phyloP scores from a whole-genome alignment of 2,113 vertebrate species.

The Urocolius indicus region DNA sequence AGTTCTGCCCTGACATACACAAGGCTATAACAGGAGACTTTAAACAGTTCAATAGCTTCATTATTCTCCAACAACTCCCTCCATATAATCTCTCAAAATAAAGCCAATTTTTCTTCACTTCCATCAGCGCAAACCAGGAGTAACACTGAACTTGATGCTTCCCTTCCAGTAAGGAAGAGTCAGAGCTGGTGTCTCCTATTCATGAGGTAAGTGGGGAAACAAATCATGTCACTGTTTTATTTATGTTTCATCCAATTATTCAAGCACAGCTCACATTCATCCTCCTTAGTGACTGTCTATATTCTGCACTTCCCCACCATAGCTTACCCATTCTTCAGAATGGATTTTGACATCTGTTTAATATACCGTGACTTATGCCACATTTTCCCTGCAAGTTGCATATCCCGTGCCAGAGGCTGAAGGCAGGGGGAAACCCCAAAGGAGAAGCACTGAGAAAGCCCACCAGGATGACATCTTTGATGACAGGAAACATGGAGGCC shows the following conservation, averaged over 20 bases:
- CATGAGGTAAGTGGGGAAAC: conserved; percentile 11
- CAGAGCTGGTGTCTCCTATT: not conserved
- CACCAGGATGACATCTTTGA: not conserved
- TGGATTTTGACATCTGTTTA: conserved; percentile 3
- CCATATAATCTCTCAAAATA: conserved; percentile 1
- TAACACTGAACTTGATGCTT: not conserved
- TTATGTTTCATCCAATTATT: conserved; percentile 42
- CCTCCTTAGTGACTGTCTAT: not conserved
- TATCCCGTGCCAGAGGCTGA: not conserved
- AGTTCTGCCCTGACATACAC: not conserved
- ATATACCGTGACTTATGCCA: not conserved
- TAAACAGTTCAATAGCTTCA: not conserved
- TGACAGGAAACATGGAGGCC: not conserved
- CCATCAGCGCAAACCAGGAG: not conserved
- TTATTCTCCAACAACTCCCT: not conserved
- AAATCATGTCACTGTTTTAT: conserved; percentile 37
- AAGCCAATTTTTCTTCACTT: not conserved
- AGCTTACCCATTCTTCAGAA: not conserved
- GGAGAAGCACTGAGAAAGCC: not conserved
- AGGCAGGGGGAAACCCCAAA: not conserved
- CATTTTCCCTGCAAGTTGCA: not conserved
- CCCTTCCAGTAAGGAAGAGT: not conserved
- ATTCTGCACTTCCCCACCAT: not conserved
- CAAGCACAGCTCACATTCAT: not conserved
- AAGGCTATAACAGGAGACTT: not conserved